Conservation (phyloP, 2,113 vertebrate genomes). For the Hemiscyllium ocellatum region DNA sequence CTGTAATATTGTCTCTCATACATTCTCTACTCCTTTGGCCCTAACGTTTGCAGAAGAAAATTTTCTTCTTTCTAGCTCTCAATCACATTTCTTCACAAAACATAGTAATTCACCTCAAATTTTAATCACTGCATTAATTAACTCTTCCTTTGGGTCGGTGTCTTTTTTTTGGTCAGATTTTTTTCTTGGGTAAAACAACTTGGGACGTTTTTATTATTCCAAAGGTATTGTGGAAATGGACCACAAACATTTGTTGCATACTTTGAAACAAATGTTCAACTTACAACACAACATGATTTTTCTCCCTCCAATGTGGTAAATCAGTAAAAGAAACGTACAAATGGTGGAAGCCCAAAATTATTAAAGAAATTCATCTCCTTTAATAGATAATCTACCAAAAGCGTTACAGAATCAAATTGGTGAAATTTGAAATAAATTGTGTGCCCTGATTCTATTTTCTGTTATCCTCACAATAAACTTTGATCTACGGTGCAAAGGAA, state of each 20-base stretch:
- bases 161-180: background rate
- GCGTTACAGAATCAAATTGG: background rate
- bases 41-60: background rate
- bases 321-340: background rate
- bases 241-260: background rate
- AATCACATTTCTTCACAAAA: background rate
- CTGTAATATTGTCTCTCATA: background rate
- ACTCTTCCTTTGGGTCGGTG: background rate
- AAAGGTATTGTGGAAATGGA: background rate
- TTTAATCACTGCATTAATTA: background rate
- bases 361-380: background rate
- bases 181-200: background rate
- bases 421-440: background rate
- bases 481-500: background rate
- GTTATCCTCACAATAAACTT: background rate
- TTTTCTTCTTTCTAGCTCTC: background rate
- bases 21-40: background rate
- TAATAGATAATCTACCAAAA: background rate
- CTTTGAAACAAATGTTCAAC: background rate
- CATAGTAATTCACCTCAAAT: background rate
- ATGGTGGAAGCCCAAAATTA: background rate
- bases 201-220: background rate
- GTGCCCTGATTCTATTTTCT: background rate
- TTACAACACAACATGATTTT: background rate
- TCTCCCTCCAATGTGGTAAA: background rate